Base-by-base conservation (phyloP, 2,888 invertebrate genomes). In the Toxonevra muliebris region DNA sequence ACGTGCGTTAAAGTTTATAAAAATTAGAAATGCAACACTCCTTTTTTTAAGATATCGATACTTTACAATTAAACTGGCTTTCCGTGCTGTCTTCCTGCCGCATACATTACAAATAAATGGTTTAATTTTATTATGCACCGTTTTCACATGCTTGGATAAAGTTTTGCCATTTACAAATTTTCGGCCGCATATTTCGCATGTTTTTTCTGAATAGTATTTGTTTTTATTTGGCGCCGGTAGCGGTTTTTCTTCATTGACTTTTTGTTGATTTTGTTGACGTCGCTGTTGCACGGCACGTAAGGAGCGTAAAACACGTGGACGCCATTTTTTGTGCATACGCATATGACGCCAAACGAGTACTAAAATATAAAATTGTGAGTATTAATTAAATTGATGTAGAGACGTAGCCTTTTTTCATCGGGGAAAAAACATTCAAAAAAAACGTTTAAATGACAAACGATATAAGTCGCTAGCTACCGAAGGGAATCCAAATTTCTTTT, bases 61-160 rank as follows among this genome's bases (percentile, higher is more conserved):
- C 58, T 52, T 57, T 61, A 88, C 88, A 76, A 87, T 87, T 65
- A 92, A 80, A 87, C 91, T 91, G 4, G 91, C 89, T 76, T 92
- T 92, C 55, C 92, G 86, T 0, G 92, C 89, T 30, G 91, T 89
- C 73, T 91, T 88, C 77, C 92, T 90, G 11, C 90, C 91, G 80
- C 93, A 93, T 63, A 91, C 90, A 75, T 89, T 90, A 77, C 93
- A 93, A 43, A 90, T 89, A 74, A 90, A 93, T 0, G 91, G 92
- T 75, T 91, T 90, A 58, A 91, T 87, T 79, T 92, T 91, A 71
- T 90, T 89, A 80, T 93, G 93, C 0, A 93, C 92, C 0, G 89
- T 87, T 78, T 91, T 89, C 48, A 91, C 87, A 74, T 92, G 92
- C 77, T 89, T 90, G 66, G 90, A 91, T 9, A 92, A 81, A 65